A percentile compares a stretch with the other conserved stretches of the same genome.
Evolutionary conservation across 1,140 invertebrate genomes (phyloP).

Genomic region (Euwallacea similis): DNA sequence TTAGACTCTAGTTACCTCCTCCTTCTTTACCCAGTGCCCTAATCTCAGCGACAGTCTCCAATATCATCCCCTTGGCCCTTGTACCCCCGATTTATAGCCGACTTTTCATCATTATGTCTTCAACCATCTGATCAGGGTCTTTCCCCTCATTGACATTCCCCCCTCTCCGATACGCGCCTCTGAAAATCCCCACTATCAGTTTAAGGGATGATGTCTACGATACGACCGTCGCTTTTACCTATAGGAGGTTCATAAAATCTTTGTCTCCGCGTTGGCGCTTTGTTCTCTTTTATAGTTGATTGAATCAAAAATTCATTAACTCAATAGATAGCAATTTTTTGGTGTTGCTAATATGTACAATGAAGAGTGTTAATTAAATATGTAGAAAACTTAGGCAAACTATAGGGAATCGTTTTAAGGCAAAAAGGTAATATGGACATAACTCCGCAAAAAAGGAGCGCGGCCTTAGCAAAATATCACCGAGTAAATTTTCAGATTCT

Average conservation of each 20-base stretch:
- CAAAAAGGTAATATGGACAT: no score
- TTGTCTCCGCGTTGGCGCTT: constrained; percentile 7
- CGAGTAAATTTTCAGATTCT: no score
- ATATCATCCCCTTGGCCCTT: constrained; percentile 14
- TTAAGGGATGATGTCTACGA: not conserved
- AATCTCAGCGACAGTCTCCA: not conserved
- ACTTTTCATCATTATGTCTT: constrained; percentile 30
- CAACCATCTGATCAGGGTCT: constrained; percentile 31
- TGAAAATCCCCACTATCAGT: constrained; percentile 11
- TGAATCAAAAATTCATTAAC: no score
- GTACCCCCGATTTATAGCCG: constrained; percentile 22
- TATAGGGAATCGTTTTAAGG: no score
- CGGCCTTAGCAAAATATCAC: no score
- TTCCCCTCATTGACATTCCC: constrained; percentile 1
- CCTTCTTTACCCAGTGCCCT: constrained; percentile 19
- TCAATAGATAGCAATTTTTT: no score
- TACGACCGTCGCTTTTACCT: constrained; percentile 12
- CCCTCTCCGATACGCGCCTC: not conserved
- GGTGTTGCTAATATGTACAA: no score
- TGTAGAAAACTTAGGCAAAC: no score
- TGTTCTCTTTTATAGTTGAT: not conserved
- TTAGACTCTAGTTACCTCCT: not conserved
- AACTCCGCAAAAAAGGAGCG: no score
- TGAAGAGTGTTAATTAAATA: no score
- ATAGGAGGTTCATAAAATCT: constrained; percentile 4